Evolutionary conservation across 2,888 invertebrate genomes (phyloP), one percentile per base, ranked within the genome.

Genomic region (Sussaba pulchella): DNA sequence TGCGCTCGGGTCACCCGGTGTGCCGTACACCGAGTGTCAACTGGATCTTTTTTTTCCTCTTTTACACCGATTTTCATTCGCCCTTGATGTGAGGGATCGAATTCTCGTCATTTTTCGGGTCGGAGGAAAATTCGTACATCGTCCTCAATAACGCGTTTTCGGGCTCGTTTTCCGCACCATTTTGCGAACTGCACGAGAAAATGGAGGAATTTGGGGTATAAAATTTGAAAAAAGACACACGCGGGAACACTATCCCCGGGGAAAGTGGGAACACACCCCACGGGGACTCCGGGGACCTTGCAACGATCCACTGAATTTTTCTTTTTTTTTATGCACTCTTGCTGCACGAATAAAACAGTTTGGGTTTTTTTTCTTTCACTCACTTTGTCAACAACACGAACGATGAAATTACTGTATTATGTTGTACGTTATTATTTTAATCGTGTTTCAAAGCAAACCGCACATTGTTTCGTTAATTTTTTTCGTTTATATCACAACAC

Each of bases 41-140:
- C 93, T 94, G 91, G 92, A 92, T 93, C 93, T 93, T 93, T 93
- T 93, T 92, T 93, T 93, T 85, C 93, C 92, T 88, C 93, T 92
- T 89, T 92, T 92, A 89, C 93, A 92, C 89, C 92, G 93, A 84
- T 87, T 78, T 92, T 93, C 92, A 92, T 92, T 92, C 90, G 92
- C 91, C 88, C 92, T 92, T 87, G 8, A 92, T 91, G 89, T 92
- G n/a, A n/a, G n/a, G 26, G 4, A 89, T 89, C 77, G 73, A 57
- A 92, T 89, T 87, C 93, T 92, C 93, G 93, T 93, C 93, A 94
- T 94, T 92, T 93, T 93, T 93, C 26, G 71, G 70, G 59, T 82
- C 80, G 81, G 70, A 72, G 71, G 59, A 81, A 76, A 78, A 80
- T 81, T 81, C 63, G 2, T 70, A 12, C 19, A 43, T 36, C 17